Evolutionary conservation across 2,113 vertebrate genomes (phyloP).

Genomic region (Eudorcas thomsonii): DNA sequence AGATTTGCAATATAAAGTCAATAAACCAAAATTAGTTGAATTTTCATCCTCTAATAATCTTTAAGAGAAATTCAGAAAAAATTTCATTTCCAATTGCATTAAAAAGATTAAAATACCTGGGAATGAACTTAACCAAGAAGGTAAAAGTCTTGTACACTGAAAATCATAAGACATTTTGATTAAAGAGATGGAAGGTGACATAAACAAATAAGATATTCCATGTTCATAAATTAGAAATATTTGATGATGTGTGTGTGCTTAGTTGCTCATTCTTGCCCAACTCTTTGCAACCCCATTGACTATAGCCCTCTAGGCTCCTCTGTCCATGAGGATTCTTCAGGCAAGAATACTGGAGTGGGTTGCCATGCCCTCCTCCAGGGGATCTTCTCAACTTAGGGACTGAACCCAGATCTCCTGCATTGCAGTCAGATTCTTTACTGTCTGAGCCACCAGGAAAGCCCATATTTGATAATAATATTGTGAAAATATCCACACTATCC

Average conservation of each 20-base stretch:
- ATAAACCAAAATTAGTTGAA: neutral
- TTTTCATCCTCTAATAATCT: neutral
- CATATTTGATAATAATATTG: neutral
- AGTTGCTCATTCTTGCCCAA: fast-evolving
- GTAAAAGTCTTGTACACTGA: neutral
- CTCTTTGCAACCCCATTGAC: neutral
- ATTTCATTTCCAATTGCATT: neutral
- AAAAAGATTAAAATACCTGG: neutral
- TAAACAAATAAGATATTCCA: neutral
- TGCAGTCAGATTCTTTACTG: neutral
- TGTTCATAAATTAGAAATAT: neutral
- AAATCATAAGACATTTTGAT: neutral
- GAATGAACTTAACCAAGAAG: neutral
- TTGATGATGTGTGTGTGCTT: neutral
- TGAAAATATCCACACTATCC: neutral
- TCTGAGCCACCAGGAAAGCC: neutral
- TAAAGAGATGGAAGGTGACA: neutral
- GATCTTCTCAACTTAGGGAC: neutral
- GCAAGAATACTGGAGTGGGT: neutral
- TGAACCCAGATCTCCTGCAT: neutral
- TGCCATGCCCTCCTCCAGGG: neutral
- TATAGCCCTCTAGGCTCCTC: neutral
- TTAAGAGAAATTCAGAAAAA: neutral
- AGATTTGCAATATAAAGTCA: neutral
- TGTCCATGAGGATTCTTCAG: neutral